Evolutionary conservation across 2,113 vertebrate species (phyloP).

Genomic region (Salvelinus sp.): DNA sequence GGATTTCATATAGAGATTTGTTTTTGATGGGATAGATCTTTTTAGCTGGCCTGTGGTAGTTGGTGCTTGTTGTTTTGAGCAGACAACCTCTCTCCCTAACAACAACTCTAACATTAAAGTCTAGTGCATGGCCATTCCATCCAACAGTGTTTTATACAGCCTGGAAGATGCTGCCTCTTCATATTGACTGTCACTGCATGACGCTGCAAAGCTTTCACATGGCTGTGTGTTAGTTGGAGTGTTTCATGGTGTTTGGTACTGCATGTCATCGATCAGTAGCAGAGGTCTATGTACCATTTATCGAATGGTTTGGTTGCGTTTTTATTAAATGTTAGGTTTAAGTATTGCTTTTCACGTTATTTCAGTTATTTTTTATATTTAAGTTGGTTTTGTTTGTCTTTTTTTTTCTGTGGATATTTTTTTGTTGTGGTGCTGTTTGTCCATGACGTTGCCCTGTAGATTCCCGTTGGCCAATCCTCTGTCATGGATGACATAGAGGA

Average conservation of each 20-base stretch:
- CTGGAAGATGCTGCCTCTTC: not conserved
- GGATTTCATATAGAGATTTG: too few species aligned
- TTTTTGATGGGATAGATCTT: too few species aligned
- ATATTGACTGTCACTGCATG: not conserved
- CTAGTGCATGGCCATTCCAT: not conserved
- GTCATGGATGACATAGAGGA: conserved; percentile 99
- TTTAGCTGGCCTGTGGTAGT: too few species aligned
- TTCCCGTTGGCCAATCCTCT: conserved; percentile 89
- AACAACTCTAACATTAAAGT: too few species aligned
- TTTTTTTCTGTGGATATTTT: not conserved
- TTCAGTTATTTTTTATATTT: conserved; percentile 36
- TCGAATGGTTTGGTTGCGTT: not conserved
- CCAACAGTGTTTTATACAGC: not conserved
- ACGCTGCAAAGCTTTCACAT: conserved; percentile 23
- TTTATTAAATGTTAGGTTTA: not conserved
- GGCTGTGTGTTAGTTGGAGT: conserved; percentile 14
- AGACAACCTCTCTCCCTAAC: too few species aligned
- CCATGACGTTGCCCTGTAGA: conserved; percentile 81
- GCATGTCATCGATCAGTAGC: not conserved
- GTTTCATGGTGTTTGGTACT: conserved; percentile 15
- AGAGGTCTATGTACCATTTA: too few species aligned
- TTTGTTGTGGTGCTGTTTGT: conserved; percentile 72
- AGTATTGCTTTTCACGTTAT: conserved; percentile 4
- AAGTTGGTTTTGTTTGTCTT: not conserved
- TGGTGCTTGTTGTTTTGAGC: too few species aligned